These are phyloP conservation scores for Panthera tigris DNA, from an alignment of 2,113 vertebrate species.

Conservation along the genomic window DNA sequence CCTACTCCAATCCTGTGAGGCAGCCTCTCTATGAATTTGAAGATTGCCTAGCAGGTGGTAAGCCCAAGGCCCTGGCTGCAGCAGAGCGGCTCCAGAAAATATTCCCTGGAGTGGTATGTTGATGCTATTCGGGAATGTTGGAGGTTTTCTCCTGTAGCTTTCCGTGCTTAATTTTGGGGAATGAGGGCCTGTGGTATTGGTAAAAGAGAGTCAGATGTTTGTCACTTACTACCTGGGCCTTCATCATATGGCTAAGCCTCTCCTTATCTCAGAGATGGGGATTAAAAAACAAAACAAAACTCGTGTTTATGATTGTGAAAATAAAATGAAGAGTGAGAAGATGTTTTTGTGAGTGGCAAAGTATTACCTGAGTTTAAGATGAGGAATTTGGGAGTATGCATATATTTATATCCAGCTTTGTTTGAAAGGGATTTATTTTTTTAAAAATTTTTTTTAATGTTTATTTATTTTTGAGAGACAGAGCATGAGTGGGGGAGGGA, in stretches of 20 bases:
- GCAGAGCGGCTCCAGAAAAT: conserved; percentile 94
- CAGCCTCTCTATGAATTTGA: conserved; percentile 98
- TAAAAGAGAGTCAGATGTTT: not conserved
- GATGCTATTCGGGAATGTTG: not conserved
- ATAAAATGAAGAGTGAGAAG: not conserved
- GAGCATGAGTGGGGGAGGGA: too few relatives aligned
- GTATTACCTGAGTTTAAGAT: not conserved
- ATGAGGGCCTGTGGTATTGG: not conserved
- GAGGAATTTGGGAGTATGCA: not conserved
- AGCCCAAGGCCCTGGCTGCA: conserved; percentile 93
- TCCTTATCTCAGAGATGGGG: not conserved
- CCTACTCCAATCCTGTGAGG: conserved; percentile 97
- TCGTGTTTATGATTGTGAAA: not conserved
- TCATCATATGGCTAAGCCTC: not conserved
- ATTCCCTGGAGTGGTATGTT: conserved; percentile 96
- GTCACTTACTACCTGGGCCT: not conserved
- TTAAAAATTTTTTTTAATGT: too few relatives aligned
- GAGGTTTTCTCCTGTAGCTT: not conserved
- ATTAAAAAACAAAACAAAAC: not conserved
- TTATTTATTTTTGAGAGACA: too few relatives aligned
- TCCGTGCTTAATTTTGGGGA: not conserved
- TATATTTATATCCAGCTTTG: not conserved
- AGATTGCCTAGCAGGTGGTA: conserved; percentile 95
- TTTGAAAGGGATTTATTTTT: not conserved
- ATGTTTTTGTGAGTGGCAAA: not conserved